Conservation (phyloP, 2,113 vertebrate species). For the Hippoglossus stenolepis region DNA sequence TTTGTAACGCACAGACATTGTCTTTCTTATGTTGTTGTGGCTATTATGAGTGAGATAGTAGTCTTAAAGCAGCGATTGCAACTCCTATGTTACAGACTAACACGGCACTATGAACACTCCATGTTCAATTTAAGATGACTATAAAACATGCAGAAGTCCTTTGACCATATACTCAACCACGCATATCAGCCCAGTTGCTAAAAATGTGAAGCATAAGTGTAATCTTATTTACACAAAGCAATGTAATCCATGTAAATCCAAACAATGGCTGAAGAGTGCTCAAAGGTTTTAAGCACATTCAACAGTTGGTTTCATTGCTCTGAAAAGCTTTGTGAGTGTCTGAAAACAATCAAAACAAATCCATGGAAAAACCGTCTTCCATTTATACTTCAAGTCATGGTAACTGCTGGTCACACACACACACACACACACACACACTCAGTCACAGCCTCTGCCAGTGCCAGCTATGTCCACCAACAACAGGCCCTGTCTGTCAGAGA, state of each 20-base stretch:
- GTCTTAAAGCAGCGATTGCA: no score
- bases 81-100: no score
- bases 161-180: neutral
- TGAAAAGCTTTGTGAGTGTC: conserved; percentile 30
- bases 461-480: conserved; percentile 67
- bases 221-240: conserved; percentile 23
- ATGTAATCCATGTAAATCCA: conserved; percentile 52
- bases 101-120: neutral
- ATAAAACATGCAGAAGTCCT: neutral
- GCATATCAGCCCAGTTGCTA: neutral
- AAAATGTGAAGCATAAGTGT: neutral
- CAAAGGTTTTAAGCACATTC: conserved; percentile 29
- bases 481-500: conserved; percentile 67
- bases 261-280: conserved; percentile 43
- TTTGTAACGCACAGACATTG: no score
- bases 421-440: conserved; percentile 17
- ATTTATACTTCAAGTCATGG: conserved; percentile 46
- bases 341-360: conserved; percentile 57
- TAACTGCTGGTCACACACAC: conserved; percentile 29
- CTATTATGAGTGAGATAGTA: no score
- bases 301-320: conserved; percentile 15
- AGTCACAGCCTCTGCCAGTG: conserved; percentile 51
- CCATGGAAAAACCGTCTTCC: conserved; percentile 39
- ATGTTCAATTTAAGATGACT: neutral
- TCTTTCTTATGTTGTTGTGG: neutral